Evolutionary conservation across 2,797 vertebrate species (phyloP).

Genomic region (Paguma larvata): DNA sequence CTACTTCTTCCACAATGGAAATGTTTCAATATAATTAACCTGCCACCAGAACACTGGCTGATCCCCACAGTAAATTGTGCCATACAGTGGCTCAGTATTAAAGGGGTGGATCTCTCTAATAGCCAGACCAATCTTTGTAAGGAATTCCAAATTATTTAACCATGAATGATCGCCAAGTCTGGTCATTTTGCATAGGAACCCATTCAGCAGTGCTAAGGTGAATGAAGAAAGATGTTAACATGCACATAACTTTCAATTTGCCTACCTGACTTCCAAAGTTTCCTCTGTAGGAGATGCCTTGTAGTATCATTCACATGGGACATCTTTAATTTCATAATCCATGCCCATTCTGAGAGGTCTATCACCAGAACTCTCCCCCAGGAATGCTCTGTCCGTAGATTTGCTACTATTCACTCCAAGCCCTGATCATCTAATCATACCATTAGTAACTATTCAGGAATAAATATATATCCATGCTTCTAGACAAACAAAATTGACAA

Average conservation of each 20-base stretch:
- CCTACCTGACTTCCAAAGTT: neutral
- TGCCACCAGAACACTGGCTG: neutral
- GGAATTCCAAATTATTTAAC: neutral
- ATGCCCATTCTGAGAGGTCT: neutral
- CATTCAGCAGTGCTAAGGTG: neutral
- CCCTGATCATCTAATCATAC: neutral
- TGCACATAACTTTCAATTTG: neutral
- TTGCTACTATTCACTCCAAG: neutral
- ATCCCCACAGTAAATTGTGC: neutral
- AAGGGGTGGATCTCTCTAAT: neutral
- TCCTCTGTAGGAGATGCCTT: neutral
- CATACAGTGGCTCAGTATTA: neutral
- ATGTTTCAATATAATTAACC: neutral
- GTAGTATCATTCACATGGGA: neutral
- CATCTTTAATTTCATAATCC: neutral
- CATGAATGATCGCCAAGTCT: neutral
- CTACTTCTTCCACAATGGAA: neutral
- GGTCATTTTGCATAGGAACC: neutral
- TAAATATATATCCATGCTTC: neutral
- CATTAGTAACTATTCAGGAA: neutral
- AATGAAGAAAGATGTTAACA: neutral
- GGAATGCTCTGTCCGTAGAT: neutral
- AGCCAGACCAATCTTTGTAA: neutral
- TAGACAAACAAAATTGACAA: neutral
- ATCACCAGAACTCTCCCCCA: neutral